Evolutionary conservation across 1,140 invertebrate species (phyloP).

Genomic region (Helicoverpa zea): DNA sequence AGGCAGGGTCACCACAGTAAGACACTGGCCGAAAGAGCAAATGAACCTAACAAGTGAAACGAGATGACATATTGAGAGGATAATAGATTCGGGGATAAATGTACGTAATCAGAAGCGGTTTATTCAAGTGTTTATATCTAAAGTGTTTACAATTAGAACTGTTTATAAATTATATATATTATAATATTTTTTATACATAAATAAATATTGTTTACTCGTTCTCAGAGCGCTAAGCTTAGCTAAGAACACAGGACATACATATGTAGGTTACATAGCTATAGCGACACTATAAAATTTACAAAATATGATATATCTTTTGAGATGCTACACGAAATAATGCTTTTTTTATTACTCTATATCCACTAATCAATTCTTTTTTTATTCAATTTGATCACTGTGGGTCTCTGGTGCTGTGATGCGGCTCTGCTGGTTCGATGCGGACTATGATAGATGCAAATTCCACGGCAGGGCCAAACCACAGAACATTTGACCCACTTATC

Average conservation of each 20-base stretch:
- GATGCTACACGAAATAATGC: constrained; percentile 84
- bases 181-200: constrained; percentile 77
- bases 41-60: constrained; percentile 38
- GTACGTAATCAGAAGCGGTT: constrained; percentile 41
- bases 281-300: constrained; percentile 87
- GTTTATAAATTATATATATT: constrained; percentile 44
- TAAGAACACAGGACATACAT: constrained; percentile 77
- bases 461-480: constrained; percentile 39
- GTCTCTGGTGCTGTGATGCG: constrained; percentile 42
- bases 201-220: constrained; percentile 75
- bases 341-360: constrained; percentile 73
- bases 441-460: constrained; percentile 25
- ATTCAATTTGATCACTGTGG: constrained; percentile 76
- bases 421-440: constrained; percentile 43
- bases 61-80: constrained; percentile 50
- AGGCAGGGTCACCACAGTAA: neutral
- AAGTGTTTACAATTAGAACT: constrained; percentile 51
- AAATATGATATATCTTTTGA: constrained; percentile 86
- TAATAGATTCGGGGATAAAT: constrained; percentile 19
- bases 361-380: constrained; percentile 85
- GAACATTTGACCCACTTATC: constrained; percentile 50
- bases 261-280: constrained; percentile 82
- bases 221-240: constrained; percentile 84
- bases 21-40: constrained; percentile 60
- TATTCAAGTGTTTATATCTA: constrained; percentile 46